These are phyloP conservation scores for Cyprinodon diabolis DNA, from an alignment of 2,797 vertebrate genomes.

Conservation along the genomic window DNA sequence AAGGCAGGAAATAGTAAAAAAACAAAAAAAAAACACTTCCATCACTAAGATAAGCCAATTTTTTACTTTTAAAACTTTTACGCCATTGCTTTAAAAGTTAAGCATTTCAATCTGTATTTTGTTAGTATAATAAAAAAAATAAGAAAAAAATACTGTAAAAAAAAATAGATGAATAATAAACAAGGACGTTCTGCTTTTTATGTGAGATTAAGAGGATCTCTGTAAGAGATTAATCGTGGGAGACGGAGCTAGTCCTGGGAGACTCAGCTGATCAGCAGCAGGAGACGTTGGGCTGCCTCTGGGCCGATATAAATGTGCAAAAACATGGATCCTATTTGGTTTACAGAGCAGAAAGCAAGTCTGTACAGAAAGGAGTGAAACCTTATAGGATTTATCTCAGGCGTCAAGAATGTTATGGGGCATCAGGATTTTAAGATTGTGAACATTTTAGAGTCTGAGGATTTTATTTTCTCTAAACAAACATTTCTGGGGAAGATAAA, in stretches of 20 bases:
- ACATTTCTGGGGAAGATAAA: no score
- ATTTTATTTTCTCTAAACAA: no score
- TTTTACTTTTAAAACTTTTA: constrained; percentile 44
- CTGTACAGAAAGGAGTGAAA: background rate
- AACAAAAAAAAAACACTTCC: constrained; percentile 18
- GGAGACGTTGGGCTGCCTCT: background rate
- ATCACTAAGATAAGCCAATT: constrained; percentile 49
- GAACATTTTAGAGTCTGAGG: background rate
- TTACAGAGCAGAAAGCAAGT: background rate
- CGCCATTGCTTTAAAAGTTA: background rate
- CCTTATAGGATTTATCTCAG: background rate
- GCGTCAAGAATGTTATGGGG: no score
- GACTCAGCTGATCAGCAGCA: background rate
- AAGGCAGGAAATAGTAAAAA: constrained; percentile 25
- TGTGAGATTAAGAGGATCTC: background rate
- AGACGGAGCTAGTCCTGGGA: background rate
- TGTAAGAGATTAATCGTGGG: background rate
- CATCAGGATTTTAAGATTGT: no score
- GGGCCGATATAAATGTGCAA: constrained; percentile 19
- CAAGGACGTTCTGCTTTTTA: background rate
- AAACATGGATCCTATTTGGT: background rate
- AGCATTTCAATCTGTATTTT: background rate
- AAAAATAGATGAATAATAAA: background rate
- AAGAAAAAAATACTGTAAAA: background rate
- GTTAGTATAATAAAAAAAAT: background rate